Evolutionary conservation across 2,888 invertebrate genomes (phyloP).

Genomic region (Carpatolechia fugitivella): DNA sequence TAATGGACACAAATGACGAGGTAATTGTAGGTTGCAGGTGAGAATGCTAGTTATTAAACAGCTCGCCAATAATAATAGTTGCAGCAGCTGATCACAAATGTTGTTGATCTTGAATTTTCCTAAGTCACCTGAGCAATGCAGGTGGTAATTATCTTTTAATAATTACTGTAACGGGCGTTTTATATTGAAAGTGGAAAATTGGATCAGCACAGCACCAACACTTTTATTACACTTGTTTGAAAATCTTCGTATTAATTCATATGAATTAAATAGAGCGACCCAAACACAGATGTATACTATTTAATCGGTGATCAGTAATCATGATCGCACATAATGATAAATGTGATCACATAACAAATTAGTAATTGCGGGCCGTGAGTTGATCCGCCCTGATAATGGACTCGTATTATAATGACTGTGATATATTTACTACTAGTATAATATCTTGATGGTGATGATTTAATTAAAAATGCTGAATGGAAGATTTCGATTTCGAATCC

Average conservation of each 20-base stretch:
- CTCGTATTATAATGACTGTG: background rate
- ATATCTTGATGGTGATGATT: background rate
- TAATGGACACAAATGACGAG: background rate
- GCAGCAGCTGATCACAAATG: background rate
- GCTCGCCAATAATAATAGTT: background rate
- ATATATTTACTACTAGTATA: background rate
- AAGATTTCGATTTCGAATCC: no score
- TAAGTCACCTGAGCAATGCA: background rate
- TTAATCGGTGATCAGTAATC: background rate
- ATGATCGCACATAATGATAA: background rate
- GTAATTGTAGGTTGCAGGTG: slow-evolving; percentile 1
- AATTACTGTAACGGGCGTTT: background rate
- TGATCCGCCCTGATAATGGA: slow-evolving; percentile 1
- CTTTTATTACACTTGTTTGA: background rate
- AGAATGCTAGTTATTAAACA: background rate
- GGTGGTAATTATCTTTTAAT: slow-evolving; percentile 1
- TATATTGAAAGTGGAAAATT: background rate
- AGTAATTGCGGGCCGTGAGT: slow-evolving; percentile 1
- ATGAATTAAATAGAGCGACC: slow-evolving; percentile 1
- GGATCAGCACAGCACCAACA: background rate
- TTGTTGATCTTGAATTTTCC: background rate
- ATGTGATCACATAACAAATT: background rate
- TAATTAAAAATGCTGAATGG: background rate
- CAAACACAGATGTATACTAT: background rate
- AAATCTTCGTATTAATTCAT: background rate